Percentiles rank a stretch among this genome's conserved stretches.
These are phyloP conservation scores for Scaeva pyrastri DNA, from an alignment of 2,888 invertebrate species.

Conservation along the genomic window DNA sequence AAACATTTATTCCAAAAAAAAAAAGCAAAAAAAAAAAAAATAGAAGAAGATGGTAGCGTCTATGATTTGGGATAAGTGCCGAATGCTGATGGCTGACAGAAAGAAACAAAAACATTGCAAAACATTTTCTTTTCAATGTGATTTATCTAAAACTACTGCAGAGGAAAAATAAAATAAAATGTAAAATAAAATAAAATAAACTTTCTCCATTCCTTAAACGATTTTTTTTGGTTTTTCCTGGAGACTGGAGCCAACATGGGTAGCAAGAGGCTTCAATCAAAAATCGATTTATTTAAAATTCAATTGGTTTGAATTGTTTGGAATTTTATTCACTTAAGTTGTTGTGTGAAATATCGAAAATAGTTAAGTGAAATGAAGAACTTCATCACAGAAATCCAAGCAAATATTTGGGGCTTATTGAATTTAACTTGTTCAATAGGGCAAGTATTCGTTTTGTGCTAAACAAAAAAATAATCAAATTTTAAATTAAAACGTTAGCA, in stretches of 20 bases:
- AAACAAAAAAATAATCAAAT: too few relatives aligned
- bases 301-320: constrained; percentile 41
- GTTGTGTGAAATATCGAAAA: not conserved
- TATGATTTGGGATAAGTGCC: constrained; percentile 48
- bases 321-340: constrained; percentile 4
- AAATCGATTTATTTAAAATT: constrained; percentile 46
- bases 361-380: constrained; percentile 9
- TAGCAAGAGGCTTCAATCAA: constrained; percentile 36
- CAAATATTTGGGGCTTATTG: not conserved
- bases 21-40: constrained; percentile 39
- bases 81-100: constrained; percentile 23
- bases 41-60: constrained; percentile 36
- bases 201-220: constrained; percentile 15
- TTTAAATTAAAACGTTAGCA: too few relatives aligned
- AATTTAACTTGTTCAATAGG: too few relatives aligned
- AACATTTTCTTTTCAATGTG: constrained; percentile 16
- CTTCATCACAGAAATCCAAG: not conserved
- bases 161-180: constrained; percentile 12
- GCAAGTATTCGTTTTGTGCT: too few relatives aligned
- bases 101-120: not conserved
- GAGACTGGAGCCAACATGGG: constrained; percentile 26
- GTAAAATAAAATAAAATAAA: not conserved
- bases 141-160: constrained; percentile 43
- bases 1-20: not conserved
- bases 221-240: not conserved